phyloP scores from a whole-genome alignment of 2,888 invertebrate genomes.

The Stomorhina lunata region DNA sequence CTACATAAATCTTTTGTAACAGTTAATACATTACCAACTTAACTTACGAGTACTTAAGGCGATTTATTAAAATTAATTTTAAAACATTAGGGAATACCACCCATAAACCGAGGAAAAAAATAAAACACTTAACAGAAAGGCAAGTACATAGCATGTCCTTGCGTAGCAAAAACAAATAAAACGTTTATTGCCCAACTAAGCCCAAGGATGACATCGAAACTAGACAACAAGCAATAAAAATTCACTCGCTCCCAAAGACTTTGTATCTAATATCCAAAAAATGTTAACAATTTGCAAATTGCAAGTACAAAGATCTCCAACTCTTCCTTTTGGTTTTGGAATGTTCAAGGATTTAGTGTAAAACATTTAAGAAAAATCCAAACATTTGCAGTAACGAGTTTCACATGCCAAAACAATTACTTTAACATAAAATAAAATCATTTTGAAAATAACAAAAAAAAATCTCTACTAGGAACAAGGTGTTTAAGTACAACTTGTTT shows the following conservation, averaged over 20 bases:
- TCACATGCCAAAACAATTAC: constrained; percentile 36
- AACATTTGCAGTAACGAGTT: constrained; percentile 8
- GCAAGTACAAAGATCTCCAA: neutral
- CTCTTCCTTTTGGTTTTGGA: neutral
- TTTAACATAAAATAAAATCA: constrained; percentile 2
- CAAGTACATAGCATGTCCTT: constrained; percentile 47
- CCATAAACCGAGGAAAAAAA: constrained; percentile 30
- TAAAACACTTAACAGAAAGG: constrained; percentile 49
- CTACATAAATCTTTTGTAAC: neutral
- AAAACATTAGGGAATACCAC: constrained; percentile 56
- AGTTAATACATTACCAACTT: constrained; percentile 44
- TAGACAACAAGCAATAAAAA: constrained; percentile 1
- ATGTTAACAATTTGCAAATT: constrained; percentile 2
- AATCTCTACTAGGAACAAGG: no score
- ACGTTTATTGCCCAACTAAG: constrained; percentile 53
- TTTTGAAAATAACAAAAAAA: neutral
- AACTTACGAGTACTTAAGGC: constrained; percentile 52
- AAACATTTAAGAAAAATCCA: neutral
- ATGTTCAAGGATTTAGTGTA: constrained; percentile 2
- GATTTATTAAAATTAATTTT: constrained; percentile 67
- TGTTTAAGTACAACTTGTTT: constrained; percentile 1
- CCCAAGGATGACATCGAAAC: neutral
- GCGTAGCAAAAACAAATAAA: constrained; percentile 36
- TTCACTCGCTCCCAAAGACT: neutral
- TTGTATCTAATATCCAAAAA: neutral